A percentile compares a stretch with the other conserved stretches of the same genome.
Conservation (phyloP, 2,888 invertebrate genomes). For the Meteorus cinctellus region DNA sequence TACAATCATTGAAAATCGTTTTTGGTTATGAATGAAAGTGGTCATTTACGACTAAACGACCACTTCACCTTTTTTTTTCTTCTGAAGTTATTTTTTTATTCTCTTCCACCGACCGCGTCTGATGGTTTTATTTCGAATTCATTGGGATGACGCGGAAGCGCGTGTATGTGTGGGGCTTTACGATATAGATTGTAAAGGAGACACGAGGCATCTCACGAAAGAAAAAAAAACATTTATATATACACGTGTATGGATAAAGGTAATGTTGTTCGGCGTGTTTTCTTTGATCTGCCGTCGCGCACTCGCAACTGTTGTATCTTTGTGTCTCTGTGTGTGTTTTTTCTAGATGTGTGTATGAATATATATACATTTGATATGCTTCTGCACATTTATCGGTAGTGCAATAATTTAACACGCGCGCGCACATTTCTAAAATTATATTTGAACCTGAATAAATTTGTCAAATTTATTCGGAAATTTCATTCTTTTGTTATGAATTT, state of each 20-base stretch:
- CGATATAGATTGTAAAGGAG: constrained; percentile 46
- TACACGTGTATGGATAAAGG: constrained; percentile 1
- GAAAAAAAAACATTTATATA: constrained; percentile 22
- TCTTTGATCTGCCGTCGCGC: constrained; percentile 60
- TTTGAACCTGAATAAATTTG: neutral
- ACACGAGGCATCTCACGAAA: constrained; percentile 48
- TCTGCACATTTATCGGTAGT: neutral
- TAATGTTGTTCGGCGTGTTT: constrained; percentile 56
- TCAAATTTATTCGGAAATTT: no score
- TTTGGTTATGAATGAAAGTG: constrained; percentile 63
- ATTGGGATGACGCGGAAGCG: constrained; percentile 52
- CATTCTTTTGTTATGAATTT: no score
- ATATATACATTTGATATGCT: neutral
- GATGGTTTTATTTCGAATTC: constrained; percentile 69
- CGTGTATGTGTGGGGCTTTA: constrained; percentile 55
- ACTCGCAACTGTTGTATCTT: constrained; percentile 5
- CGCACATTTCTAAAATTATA: neutral
- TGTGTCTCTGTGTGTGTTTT: no score
- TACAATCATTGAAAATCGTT: constrained; percentile 31
- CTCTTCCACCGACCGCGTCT: constrained; percentile 29
- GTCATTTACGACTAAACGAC: constrained; percentile 56
- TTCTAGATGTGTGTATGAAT: neutral
- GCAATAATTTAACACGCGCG: neutral
- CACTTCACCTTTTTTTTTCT: constrained; percentile 31
- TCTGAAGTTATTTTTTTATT: constrained; percentile 36